Percentiles rank a stretch among this genome's conserved stretches.
These are phyloP conservation scores for Halcyon chelicuti DNA, from an alignment of 2,797 vertebrate genomes.

Conservation along the genomic window DNA sequence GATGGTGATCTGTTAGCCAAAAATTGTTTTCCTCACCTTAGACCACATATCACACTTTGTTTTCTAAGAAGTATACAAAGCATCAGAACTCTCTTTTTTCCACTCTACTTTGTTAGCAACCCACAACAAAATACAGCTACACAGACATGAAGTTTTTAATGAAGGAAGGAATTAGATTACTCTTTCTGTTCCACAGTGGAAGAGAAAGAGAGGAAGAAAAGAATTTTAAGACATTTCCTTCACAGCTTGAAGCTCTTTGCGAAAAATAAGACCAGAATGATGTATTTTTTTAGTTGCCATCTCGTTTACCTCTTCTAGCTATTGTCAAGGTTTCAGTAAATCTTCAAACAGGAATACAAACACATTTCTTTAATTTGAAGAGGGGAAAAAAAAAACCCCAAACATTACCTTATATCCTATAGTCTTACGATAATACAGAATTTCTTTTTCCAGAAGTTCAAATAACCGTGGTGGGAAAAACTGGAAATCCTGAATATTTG, in stretches of 20 bases:
- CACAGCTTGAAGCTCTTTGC: background rate
- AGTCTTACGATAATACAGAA: conserved; percentile 89
- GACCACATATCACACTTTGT: background rate
- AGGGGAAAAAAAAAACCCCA: background rate
- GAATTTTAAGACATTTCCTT: background rate
- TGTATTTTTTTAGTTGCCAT: background rate
- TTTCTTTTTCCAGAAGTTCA: conserved; percentile 90
- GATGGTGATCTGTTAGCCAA: background rate
- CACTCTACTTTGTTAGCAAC: background rate
- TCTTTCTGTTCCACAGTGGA: background rate
- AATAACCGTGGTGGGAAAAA: conserved; percentile 89
- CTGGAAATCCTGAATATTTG: conserved; percentile 91
- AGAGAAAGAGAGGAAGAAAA: background rate
- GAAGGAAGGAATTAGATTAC: background rate
- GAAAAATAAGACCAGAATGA: background rate
- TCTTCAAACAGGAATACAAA: background rate
- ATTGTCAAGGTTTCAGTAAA: background rate
- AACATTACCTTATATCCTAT: conserved; percentile 87
- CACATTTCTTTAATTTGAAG: background rate
- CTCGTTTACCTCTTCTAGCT: background rate
- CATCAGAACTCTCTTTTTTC: background rate
- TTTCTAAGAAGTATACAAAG: background rate
- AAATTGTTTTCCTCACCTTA: background rate
- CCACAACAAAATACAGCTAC: background rate
- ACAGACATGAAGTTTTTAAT: background rate